These are phyloP conservation scores for Parascotia fuliginaria DNA, from an alignment of 2,888 invertebrate genomes.

Conservation along the genomic window DNA sequence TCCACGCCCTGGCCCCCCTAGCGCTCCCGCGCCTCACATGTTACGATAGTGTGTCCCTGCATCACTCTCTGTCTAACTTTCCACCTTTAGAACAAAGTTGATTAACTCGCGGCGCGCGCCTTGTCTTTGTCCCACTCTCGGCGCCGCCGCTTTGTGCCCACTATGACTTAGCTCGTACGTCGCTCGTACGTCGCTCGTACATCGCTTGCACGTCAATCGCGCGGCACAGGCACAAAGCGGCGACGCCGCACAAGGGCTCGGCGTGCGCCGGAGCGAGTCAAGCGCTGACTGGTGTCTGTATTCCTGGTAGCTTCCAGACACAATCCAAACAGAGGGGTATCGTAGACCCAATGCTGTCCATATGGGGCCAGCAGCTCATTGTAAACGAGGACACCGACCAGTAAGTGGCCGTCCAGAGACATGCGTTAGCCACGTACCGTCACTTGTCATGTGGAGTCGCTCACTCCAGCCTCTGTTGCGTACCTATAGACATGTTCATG, in stretches of 20 bases:
- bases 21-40: conserved; percentile 40
- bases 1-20: conserved; percentile 38
- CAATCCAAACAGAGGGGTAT: conserved; percentile 97
- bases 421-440: conserved; percentile 63
- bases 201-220: background rate
- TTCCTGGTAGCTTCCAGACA: conserved; percentile 91
- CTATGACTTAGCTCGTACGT: too few relatives aligned
- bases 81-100: conserved; percentile 40
- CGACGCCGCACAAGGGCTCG: conserved; percentile 16
- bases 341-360: conserved; percentile 99
- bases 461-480: conserved; percentile 72
- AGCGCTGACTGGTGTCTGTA: conserved; percentile 73
- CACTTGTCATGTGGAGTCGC: conserved; percentile 67
- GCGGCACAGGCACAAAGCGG: conserved; percentile 13
- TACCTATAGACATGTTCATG: conserved; percentile 68
- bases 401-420: conserved; percentile 89
- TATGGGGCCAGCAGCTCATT: conserved; percentile 99
- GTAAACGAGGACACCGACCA: conserved; percentile 98
- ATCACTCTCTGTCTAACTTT: conserved; percentile 44
- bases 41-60: conserved; percentile 48
- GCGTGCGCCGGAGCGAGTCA: conserved; percentile 42
- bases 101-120: conserved; percentile 37
- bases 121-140: conserved; percentile 29
- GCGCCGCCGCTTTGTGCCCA: conserved; percentile 16
- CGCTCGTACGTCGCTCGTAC: too few relatives aligned